These are phyloP conservation scores for Temnothorax ravouxi DNA, from an alignment of 2,888 invertebrate species.

Conservation along the genomic window DNA sequence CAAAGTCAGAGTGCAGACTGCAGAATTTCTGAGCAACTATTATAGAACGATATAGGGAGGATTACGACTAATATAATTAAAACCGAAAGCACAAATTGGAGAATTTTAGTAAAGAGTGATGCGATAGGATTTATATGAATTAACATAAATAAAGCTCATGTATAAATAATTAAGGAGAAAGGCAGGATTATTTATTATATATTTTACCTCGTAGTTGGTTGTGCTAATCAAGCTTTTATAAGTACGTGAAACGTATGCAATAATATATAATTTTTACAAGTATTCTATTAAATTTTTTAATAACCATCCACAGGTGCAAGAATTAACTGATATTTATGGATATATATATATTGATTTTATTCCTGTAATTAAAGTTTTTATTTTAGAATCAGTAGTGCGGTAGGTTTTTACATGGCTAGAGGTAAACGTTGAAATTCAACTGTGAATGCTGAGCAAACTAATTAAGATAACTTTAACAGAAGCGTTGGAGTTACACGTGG, in stretches of 20 bases:
- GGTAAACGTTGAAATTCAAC: slow-evolving; percentile 40
- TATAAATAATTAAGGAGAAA: neutral
- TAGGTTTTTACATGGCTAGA: slow-evolving; percentile 22
- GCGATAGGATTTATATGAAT: neutral
- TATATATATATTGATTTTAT: neutral
- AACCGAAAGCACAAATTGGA: slow-evolving; percentile 13
- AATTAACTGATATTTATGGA: neutral
- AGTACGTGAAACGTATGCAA: neutral
- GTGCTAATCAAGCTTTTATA: neutral
- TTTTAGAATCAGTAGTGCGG: slow-evolving; percentile 11
- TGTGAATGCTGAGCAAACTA: slow-evolving; percentile 49
- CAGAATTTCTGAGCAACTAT: slow-evolving; percentile 16
- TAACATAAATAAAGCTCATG: neutral
- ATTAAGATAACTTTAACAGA: slow-evolving; percentile 60
- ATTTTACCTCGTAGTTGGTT: neutral
- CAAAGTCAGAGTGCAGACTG: neutral
- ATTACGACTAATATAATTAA: slow-evolving; percentile 5
- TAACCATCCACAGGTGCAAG: neutral
- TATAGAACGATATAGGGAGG: neutral
- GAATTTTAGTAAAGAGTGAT: neutral
- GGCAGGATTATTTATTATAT: neutral
- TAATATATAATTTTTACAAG: neutral
- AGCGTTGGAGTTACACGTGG: slow-evolving; percentile 50
- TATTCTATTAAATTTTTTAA: neutral
- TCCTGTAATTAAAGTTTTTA: slow-evolving; percentile 1